phyloP scores from a whole-genome alignment of 2,888 invertebrate species.

The Chymomyza caudatula region DNA sequence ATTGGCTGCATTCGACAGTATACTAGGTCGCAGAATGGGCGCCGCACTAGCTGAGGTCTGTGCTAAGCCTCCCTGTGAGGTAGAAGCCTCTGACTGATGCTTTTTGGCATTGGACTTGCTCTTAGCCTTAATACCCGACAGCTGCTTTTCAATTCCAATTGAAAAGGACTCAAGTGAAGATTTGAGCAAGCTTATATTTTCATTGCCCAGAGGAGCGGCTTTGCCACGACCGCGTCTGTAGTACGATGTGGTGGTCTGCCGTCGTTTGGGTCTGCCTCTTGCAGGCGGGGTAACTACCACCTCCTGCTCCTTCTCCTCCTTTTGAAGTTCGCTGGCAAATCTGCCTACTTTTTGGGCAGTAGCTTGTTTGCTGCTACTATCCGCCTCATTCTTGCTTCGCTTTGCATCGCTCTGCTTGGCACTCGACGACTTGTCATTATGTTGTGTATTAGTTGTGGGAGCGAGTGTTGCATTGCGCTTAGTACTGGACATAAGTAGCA shows the following conservation, averaged over 20 bases:
- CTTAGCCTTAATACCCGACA: constrained; percentile 57
- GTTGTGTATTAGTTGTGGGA: not conserved
- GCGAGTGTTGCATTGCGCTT: constrained; percentile 70
- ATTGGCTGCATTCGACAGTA: constrained; percentile 49
- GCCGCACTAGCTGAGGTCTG: constrained; percentile 18
- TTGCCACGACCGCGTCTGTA: constrained; percentile 68
- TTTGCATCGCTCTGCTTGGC: constrained; percentile 39
- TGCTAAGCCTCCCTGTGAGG: constrained; percentile 15
- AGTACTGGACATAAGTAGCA: constrained; percentile 77
- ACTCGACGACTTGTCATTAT: constrained; percentile 14
- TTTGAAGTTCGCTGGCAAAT: not conserved
- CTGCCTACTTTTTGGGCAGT: not conserved
- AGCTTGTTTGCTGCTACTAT: constrained; percentile 2
- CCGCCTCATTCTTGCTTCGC: constrained; percentile 22
- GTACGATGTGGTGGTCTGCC: constrained; percentile 49
- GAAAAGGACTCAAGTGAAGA: constrained; percentile 76
- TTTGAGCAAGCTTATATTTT: constrained; percentile 75
- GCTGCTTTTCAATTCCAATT: constrained; percentile 73
- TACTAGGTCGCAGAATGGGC: constrained; percentile 67
- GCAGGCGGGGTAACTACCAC: not conserved
- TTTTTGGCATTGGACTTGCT: constrained; percentile 31
- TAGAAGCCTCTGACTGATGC: constrained; percentile 15
- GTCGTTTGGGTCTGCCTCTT: constrained; percentile 46
- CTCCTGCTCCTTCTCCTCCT: not conserved
- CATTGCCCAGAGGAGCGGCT: constrained; percentile 54